Percentiles rank a stretch among this genome's conserved stretches.
phyloP scores from a whole-genome alignment of 2,888 invertebrate genomes.

The Molorchus minor region DNA sequence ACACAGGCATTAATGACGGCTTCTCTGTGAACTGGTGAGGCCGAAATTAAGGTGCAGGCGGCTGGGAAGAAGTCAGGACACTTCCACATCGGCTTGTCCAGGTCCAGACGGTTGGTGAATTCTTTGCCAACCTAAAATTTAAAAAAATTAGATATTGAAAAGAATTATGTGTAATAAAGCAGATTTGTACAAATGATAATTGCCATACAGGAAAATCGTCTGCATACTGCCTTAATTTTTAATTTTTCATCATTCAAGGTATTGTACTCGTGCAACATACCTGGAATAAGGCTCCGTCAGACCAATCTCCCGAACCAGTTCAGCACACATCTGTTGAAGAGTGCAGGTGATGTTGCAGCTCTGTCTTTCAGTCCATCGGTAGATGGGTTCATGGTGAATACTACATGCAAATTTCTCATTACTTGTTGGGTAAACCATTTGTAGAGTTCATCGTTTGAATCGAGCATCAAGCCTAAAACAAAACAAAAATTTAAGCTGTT shows the following conservation, averaged over 20 bases:
- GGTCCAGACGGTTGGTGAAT: conserved; percentile 94
- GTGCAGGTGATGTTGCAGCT: conserved; percentile 97
- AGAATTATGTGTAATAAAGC: no score
- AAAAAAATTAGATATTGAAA: no score
- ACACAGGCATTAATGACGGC: conserved; percentile 99
- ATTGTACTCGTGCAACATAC: conserved; percentile 62
- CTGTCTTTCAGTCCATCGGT: conserved; percentile 98
- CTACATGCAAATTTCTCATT: conserved; percentile 98
- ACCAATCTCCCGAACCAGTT: conserved; percentile 99
- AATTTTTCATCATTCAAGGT: no score
- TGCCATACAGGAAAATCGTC: no score
- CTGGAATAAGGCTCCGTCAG: conserved; percentile 93
- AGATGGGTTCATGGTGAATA: conserved; percentile 99
- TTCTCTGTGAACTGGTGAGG: conserved; percentile 85
- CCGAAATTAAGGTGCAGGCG: conserved; percentile 79
- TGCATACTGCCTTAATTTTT: no score
- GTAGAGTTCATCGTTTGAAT: conserved; percentile 97
- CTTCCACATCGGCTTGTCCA: conserved; percentile 87
- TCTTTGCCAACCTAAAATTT: conserved; percentile 83
- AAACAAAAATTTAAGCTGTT: conserved; percentile 10
- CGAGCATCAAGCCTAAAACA: conserved; percentile 84
- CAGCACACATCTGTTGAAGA: conserved; percentile 98
- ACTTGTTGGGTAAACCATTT: conserved; percentile 99
- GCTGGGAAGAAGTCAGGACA: conserved; percentile 92
- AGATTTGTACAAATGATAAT: no score